Percentiles rank a stretch among this genome's conserved stretches.
These are phyloP conservation scores for Agrenia bidenticulata DNA, from an alignment of 2,888 invertebrate genomes.

Conservation along the genomic window DNA sequence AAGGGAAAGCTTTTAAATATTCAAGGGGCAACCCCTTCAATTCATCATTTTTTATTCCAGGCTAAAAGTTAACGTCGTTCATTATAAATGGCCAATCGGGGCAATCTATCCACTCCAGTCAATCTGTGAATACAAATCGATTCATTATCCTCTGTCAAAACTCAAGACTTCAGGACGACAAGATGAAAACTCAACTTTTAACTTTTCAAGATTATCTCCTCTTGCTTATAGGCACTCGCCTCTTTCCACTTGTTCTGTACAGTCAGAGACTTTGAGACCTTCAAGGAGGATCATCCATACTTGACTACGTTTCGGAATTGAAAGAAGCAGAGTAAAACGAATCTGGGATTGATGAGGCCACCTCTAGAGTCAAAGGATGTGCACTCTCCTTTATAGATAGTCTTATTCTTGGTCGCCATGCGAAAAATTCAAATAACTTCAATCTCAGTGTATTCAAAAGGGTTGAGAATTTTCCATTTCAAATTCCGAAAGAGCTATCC, in stretches of 20 bases:
- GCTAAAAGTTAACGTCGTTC: conserved; percentile 47
- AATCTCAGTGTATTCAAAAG: too few species aligned
- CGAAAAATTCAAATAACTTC: conserved; percentile 2
- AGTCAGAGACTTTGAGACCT: too few species aligned
- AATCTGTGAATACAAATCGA: conserved; percentile 49
- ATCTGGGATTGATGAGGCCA: too few species aligned
- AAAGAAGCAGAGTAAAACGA: too few species aligned
- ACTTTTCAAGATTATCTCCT: conserved; percentile 1
- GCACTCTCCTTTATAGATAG: too few species aligned
- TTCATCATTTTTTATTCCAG: conserved; percentile 47
- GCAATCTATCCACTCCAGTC: conserved; percentile 44
- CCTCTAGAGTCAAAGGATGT: too few species aligned
- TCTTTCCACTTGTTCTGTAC: too few species aligned
- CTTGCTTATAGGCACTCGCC: not conserved
- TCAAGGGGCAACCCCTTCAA: conserved; percentile 34
- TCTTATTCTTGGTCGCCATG: too few species aligned
- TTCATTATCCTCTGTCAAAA: conserved; percentile 41
- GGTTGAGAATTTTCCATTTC: too few species aligned
- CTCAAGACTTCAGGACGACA: conserved; percentile 9
- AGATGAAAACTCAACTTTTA: not conserved
- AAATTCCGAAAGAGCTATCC: too few species aligned
- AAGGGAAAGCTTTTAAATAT: conserved; percentile 32
- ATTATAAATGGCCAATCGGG: conserved; percentile 50
- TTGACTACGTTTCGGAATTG: too few species aligned
- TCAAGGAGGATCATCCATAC: too few species aligned